phyloP scores from a whole-genome alignment of 2,888 invertebrate genomes.

The Scelioninae gen. 2 region DNA sequence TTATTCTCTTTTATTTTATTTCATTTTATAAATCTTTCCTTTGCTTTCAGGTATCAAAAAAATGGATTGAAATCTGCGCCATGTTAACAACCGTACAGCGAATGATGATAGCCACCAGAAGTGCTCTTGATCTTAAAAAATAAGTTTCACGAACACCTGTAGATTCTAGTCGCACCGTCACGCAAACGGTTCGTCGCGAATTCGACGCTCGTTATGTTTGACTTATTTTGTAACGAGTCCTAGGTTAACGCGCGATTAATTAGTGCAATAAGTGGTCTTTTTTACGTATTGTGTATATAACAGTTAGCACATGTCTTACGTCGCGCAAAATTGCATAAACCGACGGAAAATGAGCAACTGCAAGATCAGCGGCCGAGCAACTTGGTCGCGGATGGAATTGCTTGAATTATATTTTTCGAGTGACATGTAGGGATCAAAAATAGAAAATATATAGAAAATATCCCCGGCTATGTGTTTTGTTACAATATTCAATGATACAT shows the following conservation, averaged over 20 bases:
- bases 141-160: conserved; percentile 59
- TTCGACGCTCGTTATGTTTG: conserved; percentile 65
- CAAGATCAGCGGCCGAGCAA: background rate
- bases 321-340: conserved; percentile 21
- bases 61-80: conserved; percentile 69
- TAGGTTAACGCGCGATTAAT: conserved; percentile 58
- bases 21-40: too few species aligned
- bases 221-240: conserved; percentile 59
- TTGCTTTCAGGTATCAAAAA: conserved; percentile 72
- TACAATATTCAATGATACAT: too few species aligned
- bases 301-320: conserved; percentile 48
- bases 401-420: background rate
- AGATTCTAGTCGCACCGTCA: conserved; percentile 71
- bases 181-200: conserved; percentile 65
- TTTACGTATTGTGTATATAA: conserved; percentile 43
- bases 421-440: too few species aligned
- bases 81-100: conserved; percentile 63
- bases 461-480: too few species aligned
- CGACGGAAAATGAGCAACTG: background rate
- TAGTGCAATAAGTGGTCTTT: conserved; percentile 61
- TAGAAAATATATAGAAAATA: too few species aligned
- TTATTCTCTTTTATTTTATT: too few species aligned
- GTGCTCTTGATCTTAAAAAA: conserved; percentile 65
- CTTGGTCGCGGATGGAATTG: background rate
- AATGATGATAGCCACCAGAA: conserved; percentile 67